phyloP scores from a whole-genome alignment of 2,888 invertebrate genomes.

The Aleiodes alternator region DNA sequence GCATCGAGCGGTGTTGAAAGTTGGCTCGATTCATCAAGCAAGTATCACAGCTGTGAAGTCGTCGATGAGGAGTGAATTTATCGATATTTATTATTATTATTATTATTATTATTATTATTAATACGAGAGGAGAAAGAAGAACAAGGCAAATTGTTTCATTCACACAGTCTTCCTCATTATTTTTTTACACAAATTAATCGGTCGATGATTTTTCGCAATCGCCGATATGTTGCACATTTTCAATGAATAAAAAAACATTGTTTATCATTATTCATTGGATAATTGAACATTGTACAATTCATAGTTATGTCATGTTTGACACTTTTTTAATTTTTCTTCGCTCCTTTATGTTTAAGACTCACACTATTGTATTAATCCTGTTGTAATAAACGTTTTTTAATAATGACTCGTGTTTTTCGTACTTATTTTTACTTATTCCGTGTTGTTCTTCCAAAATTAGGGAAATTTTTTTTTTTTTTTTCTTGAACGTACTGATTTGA shows the following conservation, averaged over 20 bases:
- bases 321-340: neutral
- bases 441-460: too few species aligned
- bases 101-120: neutral
- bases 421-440: neutral
- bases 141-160: slow-evolving; percentile 9
- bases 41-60: slow-evolving; percentile 86
- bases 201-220: neutral
- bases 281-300: slow-evolving; percentile 14
- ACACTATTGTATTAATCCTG: slow-evolving; percentile 55
- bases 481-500: too few species aligned
- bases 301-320: slow-evolving; percentile 14
- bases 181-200: slow-evolving; percentile 32
- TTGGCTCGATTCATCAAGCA: slow-evolving; percentile 85
- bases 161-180: slow-evolving; percentile 37
- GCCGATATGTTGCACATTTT: slow-evolving; percentile 19
- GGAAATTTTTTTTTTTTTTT: too few species aligned
- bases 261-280: slow-evolving; percentile 35
- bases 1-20: slow-evolving; percentile 82
- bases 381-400: slow-evolving; percentile 59
- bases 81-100: neutral
- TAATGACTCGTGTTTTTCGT: slow-evolving; percentile 33
- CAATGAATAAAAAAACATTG: slow-evolving; percentile 39
- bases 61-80: slow-evolving; percentile 79
- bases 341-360: slow-evolving; percentile 39
- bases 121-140: neutral